These are phyloP conservation scores for Erithacus rubecula DNA, from an alignment of 2,797 vertebrate genomes.

Conservation along the genomic window DNA sequence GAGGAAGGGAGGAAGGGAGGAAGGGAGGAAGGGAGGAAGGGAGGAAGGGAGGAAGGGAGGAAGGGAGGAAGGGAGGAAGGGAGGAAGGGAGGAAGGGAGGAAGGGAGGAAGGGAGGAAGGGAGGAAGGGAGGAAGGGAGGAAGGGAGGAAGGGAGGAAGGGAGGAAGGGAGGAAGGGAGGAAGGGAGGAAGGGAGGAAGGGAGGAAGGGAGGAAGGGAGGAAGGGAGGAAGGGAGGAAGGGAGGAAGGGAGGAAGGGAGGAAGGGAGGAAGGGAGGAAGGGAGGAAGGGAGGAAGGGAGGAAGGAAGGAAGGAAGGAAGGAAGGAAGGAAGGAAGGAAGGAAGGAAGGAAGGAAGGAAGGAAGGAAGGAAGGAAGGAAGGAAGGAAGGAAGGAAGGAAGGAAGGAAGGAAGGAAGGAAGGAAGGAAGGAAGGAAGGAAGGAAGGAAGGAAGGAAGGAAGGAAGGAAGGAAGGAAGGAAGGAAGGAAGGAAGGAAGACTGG, in stretches of 20 bases:
- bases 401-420: too few species aligned
- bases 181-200: background rate
- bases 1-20: background rate
- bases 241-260: too few species aligned
- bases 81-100: background rate
- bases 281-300: background rate
- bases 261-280: background rate
- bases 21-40: background rate
- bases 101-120: too few species aligned
- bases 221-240: background rate
- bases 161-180: background rate
- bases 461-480: background rate
- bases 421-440: too few species aligned
- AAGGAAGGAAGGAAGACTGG: background rate
- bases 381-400: background rate
- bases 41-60: background rate
- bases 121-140: too few species aligned
- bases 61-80: background rate
- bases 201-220: background rate
- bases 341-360: background rate
- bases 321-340: too few species aligned
- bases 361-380: background rate
- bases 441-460: background rate
- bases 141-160: background rate
- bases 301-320: background rate